Evolutionary conservation across 2,888 invertebrate genomes (phyloP), one percentile per base, ranked within the genome.

Genomic region (Euphydryas editha): DNA sequence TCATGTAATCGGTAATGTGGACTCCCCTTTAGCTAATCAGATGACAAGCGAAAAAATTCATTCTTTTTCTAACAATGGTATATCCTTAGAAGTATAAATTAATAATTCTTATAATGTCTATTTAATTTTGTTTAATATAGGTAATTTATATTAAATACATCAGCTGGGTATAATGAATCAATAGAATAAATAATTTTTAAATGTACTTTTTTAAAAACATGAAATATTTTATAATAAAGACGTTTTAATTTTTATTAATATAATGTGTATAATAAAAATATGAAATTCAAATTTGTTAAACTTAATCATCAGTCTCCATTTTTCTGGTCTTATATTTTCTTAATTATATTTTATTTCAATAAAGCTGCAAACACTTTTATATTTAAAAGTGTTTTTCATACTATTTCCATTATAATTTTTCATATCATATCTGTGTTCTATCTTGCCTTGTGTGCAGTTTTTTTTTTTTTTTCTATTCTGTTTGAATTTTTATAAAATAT

Each of bases 41-140:
- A 86, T 39, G 47, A 62, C 83, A 68, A 82, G 87, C 42, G 83
- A 86, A 76, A 63, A 68, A 60, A 39, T 62, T 54, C 68, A 51
- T 62, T 49, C 54, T 47, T 49, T 70, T 39, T 57, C 70, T 44
- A 67, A 54, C 30, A 54, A 66, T 65, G 42, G 63, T 37, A 30
- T 63, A 42, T 67, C 55, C 51, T 46, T 66, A 59, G 63, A 61
- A 62, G 30, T 66, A 56, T 69, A 61, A 69, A 49, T 58, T 59
- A 42, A 30, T 58, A 65, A 58, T 56, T 67, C 39, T 65, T 60
- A 55, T 62, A 44, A 61, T 68, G 51, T 57, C 42, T 61, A 55
- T 56, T 54, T 61, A 59, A 55, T 62, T n/a, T 44, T 44, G n/a
- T 44, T 44, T 44, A 44, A 15, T n/a, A 44, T n/a, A 1, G 2